Base-by-base conservation (phyloP, 64 coral and sea anemone genomes). In the Anthopleura sola region DNA sequence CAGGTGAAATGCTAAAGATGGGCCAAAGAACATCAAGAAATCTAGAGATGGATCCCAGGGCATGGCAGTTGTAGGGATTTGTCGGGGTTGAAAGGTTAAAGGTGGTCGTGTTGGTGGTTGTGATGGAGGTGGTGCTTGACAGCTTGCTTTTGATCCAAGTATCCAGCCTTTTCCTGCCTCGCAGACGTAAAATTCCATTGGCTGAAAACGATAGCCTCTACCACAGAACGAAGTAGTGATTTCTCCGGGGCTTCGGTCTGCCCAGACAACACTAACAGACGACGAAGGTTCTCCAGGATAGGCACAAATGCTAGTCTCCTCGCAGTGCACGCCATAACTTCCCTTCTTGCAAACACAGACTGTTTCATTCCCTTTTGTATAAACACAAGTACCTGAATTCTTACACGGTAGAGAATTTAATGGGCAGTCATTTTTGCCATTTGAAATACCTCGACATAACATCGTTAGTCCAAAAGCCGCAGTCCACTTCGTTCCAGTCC, bases 11-110 rank as follows among this genome's bases (percentile, higher is more conserved):
- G 88, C 88, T 15, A 90, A 84, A 62, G 47, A 84, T 28, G 88
- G 79, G n/a, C 81, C 82, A 49, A 90, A 82, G 54, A 90, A 90
- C 12, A 90, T 90, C 39, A 90, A 62, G 26, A 90, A 90, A 16
- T 33, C 62, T 24, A 83, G 79, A 23, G 79, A 83, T 18, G 49
- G 40, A 75, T 90, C 34, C 62, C 26, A 55, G 6, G 79, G 19
- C 1, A 3, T 7, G 31, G 34, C 24, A 39, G 44, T 19, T 2
- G 57, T 75, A 14, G 57, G 58, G 49, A 68, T 37, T 18, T 38
- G 44, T 34, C 36, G 21, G 20, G 60, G 39, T 31, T 28, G 57
- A 15, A 29, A 23, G 37, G 78, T 60, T 11, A 14, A 24, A 80
- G 71, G 47, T 4, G 15, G 24, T 33, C n/a, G 57, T 26, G 58